Base-by-base conservation (phyloP, 2,113 vertebrate genomes). In the Rhinopomastus cyanomelas region DNA sequence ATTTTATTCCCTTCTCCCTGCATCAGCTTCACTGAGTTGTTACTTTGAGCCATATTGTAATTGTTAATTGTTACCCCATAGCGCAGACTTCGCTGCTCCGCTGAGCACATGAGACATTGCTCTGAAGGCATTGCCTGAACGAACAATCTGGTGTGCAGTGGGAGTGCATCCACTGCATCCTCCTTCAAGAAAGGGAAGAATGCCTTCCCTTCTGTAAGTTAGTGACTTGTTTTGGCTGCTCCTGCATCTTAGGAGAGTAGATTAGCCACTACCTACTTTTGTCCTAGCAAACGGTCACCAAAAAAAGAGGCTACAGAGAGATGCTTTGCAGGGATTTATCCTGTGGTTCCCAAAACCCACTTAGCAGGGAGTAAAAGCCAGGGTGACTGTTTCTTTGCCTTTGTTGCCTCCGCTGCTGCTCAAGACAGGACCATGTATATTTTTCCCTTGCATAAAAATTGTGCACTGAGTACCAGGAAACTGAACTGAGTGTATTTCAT, bases 11-110 rank as follows among this genome's bases (percentile, higher is more conserved):
- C 16, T 75, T 61, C 55, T 56, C 5, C 11, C 67, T 20, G 14
- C 26, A 39, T 22, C n/a, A 67, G 34, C 83, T 60, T 72, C 53
- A 18, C 44, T 46, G 78, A 72, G 12, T 67, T 90, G 80, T 88
- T 21, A 36, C 79, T 71, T n/a, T 67, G 44, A 89, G 52, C 64
- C 56, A 25, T 10, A 27, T 53, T 93, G 68, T 39, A 78, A 36
- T 44, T 94, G 85, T 44, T 90, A 57, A 72, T 91, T 88, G 46
- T 20, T 83, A 22, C 57, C 64, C 74, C 61, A 30, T 6, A 55
- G 78, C 30, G 2, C 36, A 62, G 60, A 49, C 30, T 73, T 39
- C 30, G 10, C n/a, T 67, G 88, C 86, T 90, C 20, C 42, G 4
- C 25, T 59, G 76, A 79, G 62, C 87, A 16, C 30, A 16, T 10